Base-by-base conservation (phyloP, 2,797 vertebrate genomes). In the Tenualosa thibaudeaui region DNA sequence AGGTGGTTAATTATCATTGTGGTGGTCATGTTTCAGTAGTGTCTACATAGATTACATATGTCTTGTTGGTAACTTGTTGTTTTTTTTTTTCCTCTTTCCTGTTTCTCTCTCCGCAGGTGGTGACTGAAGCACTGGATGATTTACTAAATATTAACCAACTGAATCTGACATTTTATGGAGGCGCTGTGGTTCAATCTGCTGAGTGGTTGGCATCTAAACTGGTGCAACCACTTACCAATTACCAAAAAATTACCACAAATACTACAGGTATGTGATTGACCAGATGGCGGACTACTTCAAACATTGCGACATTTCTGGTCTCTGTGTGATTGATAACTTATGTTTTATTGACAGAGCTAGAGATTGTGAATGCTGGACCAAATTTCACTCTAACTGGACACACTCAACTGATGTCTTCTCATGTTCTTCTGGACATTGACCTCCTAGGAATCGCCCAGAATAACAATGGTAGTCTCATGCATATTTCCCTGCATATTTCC, bases 361-460 rank as follows among this genome's bases (percentile, higher is more conserved):
- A 58, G 22, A 58, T 58, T 58, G 56, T 58, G 56, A 75, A 31
- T 4, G 12, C 40, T 26, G 68, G 68, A 17, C 31, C 68, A 19
- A 75, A 43, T 37, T 5, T 13, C 31, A 40, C 68, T 37, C 31
- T 19, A 19, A 43, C 37, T 40, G 68, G 15, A 75, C 31, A 17
- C 31, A 17, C 68, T 75, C 31, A 75, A 10, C 68, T 75, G 68
- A 26, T 17, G 68, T 40, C 68, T 15, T 31, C 68, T 26, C 15
- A 40, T 17, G 31, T 40, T 19, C 31, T 37, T 40, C 3, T 75
- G 3, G 68, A 75, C 5, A 75, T 75, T 17, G 68, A 75, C 68
- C 68, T 75, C 68, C 31, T 75, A 4, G 68, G 68, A 26, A 75
- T 75, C 68, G 68, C 68, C 37, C 68, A 75, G 31, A 75, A 75